Percentiles rank a stretch among this genome's conserved stretches.
These are phyloP conservation scores for Salvelinus fontinalis DNA, from an alignment of 2,113 vertebrate species.

Conservation along the genomic window DNA sequence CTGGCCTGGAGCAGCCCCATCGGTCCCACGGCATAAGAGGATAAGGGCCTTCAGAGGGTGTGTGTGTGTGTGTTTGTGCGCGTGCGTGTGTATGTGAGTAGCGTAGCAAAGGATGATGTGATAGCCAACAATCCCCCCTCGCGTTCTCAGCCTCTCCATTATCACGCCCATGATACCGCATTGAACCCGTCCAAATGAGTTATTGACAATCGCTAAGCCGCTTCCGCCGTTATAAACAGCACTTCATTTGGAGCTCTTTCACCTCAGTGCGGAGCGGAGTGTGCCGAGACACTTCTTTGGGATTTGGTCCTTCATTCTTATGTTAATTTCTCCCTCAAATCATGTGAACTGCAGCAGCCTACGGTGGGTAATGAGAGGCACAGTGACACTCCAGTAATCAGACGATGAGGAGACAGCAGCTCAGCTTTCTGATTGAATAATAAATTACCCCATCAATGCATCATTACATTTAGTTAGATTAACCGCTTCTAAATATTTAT, in stretches of 20 bases:
- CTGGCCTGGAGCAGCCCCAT: conserved; percentile 36
- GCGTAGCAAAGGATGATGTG: not conserved
- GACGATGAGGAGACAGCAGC: conserved; percentile 32
- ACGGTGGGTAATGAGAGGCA: conserved; percentile 42
- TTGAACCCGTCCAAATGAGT: conserved; percentile 38
- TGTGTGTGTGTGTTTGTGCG: too few species aligned
- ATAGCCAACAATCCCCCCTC: conserved; percentile 34
- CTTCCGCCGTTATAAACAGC: conserved; percentile 41
- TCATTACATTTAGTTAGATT: conserved; percentile 79
- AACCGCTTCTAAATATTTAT: conserved; percentile 80
- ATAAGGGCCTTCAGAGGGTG: not conserved
- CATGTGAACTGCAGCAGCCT: conserved; percentile 45
- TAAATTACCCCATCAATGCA: conserved; percentile 79
- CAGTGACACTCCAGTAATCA: conserved; percentile 72
- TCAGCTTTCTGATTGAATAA: conserved; percentile 75
- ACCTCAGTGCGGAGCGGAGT: not conserved
- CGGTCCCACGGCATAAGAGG: conserved; percentile 15
- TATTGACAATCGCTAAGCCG: conserved; percentile 44
- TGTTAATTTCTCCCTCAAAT: conserved; percentile 65
- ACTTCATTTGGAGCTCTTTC: conserved; percentile 39
- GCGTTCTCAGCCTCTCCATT: conserved; percentile 37
- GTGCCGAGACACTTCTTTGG: conserved; percentile 27
- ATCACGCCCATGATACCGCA: conserved; percentile 28
- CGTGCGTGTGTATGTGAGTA: not conserved
- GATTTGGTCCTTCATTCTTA: conserved; percentile 66